These are phyloP conservation scores for Apteryx mantelli DNA, from an alignment of 2,113 vertebrate genomes.

Conservation along the genomic window DNA sequence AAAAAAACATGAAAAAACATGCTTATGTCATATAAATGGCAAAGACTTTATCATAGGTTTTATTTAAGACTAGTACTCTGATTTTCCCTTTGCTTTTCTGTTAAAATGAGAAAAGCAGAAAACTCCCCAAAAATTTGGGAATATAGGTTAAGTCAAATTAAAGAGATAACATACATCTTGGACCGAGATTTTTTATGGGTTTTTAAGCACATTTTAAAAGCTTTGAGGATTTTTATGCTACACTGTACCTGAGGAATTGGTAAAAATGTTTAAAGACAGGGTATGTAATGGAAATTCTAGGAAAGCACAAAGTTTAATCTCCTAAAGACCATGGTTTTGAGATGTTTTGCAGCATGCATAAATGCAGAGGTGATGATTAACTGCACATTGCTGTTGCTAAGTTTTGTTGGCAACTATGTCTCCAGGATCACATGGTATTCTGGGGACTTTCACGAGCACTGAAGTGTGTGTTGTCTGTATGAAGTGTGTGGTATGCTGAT, in stretches of 20 bases:
- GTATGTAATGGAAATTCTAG: background rate
- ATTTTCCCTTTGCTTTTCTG: background rate
- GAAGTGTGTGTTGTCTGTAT: background rate
- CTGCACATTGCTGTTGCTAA: background rate
- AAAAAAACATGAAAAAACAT: background rate
- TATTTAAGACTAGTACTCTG: background rate
- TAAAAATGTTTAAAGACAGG: background rate
- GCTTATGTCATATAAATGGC: background rate
- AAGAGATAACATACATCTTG: background rate
- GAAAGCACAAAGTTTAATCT: constrained; percentile 5
- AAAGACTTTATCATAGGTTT: background rate
- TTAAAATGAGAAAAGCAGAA: background rate
- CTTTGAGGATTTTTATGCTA: background rate
- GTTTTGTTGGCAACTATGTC: background rate
- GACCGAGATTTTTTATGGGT: background rate
- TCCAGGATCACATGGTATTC: background rate
- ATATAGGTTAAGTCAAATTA: background rate
- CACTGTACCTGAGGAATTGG: background rate
- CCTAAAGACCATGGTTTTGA: background rate
- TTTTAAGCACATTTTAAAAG: background rate
- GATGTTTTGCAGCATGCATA: background rate
- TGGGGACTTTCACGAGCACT: background rate
- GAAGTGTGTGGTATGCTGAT: background rate
- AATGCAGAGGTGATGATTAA: background rate
- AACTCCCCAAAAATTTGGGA: background rate